Conservation (phyloP, 2,888 invertebrate species). For the Smittia sp. region DNA sequence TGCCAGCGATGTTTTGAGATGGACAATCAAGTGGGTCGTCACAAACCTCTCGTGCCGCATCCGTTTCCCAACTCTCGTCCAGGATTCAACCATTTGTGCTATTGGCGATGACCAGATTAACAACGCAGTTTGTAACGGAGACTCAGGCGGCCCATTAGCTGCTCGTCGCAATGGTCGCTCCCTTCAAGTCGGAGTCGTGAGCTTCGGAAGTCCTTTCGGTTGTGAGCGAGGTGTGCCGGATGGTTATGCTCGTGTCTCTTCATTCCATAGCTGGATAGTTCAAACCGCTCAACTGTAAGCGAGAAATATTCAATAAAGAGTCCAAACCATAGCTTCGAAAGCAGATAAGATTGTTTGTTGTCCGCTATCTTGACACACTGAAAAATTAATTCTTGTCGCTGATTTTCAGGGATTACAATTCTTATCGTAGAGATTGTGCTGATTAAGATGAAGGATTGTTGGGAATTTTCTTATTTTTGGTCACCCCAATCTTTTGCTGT, state of each 20-base stretch:
- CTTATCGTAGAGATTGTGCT: no score
- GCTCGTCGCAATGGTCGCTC: constrained; percentile 28
- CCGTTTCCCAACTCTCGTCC: constrained; percentile 46
- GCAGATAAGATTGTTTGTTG: no score
- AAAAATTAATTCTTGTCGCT: no score
- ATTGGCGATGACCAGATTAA: constrained; percentile 45
- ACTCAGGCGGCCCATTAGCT: constrained; percentile 48
- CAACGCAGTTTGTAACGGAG: constrained; percentile 44
- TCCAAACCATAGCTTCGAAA: no score
- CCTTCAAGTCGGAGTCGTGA: constrained; percentile 38
- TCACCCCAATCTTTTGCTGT: no score
- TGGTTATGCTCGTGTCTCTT: constrained; percentile 50
- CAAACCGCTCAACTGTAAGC: background rate
- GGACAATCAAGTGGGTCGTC: constrained; percentile 44
- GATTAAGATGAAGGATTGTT: no score
- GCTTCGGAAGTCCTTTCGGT: constrained; percentile 45
- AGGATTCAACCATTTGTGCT: constrained; percentile 47
- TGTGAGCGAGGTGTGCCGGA: constrained; percentile 51
- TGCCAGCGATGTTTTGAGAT: background rate
- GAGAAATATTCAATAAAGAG: no score
- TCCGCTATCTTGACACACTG: no score
- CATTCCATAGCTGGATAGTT: constrained; percentile 44
- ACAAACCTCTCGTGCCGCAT: constrained; percentile 46
- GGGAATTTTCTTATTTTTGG: no score
- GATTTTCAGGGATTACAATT: no score